Evolutionary conservation across 2,113 vertebrate genomes (phyloP), one percentile per base, ranked within the genome.

Genomic region (Tichodroma muraria): DNA sequence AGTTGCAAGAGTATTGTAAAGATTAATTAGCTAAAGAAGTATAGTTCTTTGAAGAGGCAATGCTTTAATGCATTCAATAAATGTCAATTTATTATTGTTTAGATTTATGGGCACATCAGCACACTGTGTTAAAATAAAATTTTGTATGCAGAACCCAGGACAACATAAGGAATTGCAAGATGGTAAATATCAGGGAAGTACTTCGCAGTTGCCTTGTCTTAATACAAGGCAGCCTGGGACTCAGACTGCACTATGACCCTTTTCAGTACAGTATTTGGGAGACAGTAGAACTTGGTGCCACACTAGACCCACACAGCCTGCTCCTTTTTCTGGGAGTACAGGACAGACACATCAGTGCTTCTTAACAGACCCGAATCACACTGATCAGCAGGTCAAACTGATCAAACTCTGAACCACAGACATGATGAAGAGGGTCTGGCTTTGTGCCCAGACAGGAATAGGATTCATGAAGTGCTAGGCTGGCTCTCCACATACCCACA

Each of bases 321-420:
- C 60, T 75, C 30, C 35, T 30, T 68, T 16, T 21, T 44, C 61
- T 44, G 17, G 18, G 52, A 45, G 28, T 35, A 21, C 18, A 27
- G 56, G 23, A 14, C 56, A 79, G 33, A 25, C 12, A 22, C 22
- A 35, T 61, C 56, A 45, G 47, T 50, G 47, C 44, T 76, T 57
- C 65, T 16, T 38, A 23, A 44, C 0, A 1, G 57, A 42, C 21
- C 27, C 3, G 0, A 73, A 65, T 89, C 23, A 59, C 70, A 70
- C 42, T 50, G 38, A 66, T 82, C 79, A 79, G 21, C 75, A 54
- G 47, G 45, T n/a, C n/a, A n/a, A n/a, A n/a, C n/a, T n/a, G n/a
- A n/a, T n/a, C n/a, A n/a, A n/a, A n/a, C 35, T 6, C 54, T 81
- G 65, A 59, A 71, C 71, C 35, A 42, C 12, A 21, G 52, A 24